A percentile compares a stretch with the other conserved stretches of the same genome.
Conservation (phyloP, 92 coral and sea anemone genomes). For the Epizoanthus ramosus region DNA sequence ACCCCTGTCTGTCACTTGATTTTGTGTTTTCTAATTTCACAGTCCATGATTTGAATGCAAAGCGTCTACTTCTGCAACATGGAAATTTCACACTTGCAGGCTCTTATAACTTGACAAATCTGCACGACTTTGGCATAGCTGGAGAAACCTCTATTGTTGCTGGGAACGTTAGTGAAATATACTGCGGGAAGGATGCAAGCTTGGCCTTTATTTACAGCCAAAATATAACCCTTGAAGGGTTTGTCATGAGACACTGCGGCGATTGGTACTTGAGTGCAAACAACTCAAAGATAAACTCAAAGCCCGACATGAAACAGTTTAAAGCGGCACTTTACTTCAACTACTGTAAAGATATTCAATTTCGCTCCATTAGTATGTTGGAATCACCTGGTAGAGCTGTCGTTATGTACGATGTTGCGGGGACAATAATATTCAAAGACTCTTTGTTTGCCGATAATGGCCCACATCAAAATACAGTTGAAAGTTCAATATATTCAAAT, state of each 20-base stretch:
- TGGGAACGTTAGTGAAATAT: slow-evolving; percentile 46
- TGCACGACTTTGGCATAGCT: slow-evolving; percentile 51
- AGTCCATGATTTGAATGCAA: slow-evolving; percentile 45
- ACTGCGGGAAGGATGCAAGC: slow-evolving; percentile 42
- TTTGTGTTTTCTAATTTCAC: slow-evolving; percentile 38
- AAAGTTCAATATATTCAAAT: not conserved
- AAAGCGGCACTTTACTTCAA: not conserved
- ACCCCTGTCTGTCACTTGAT: slow-evolving; percentile 56
- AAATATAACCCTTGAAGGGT: slow-evolving; percentile 34
- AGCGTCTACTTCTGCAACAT: slow-evolving; percentile 37
- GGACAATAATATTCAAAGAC: not conserved
- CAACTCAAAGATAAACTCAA: not conserved
- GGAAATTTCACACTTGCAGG: slow-evolving; percentile 51
- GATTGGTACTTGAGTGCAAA: not conserved
- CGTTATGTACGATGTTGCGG: not conserved
- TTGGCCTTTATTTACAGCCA: slow-evolving; percentile 46
- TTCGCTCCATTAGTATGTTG: not conserved
- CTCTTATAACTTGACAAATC: slow-evolving; percentile 39
- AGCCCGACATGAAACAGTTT: too few relatives aligned
- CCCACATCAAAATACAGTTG: not conserved
- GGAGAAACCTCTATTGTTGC: slow-evolving; percentile 39
- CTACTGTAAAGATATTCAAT: not conserved
- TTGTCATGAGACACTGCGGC: slow-evolving; percentile 44
- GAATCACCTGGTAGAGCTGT: slow-evolving; percentile 25
- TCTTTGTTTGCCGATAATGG: slow-evolving; percentile 15